These are phyloP conservation scores for Bucorvus abyssinicus DNA, from an alignment of 2,797 vertebrate genomes.

Conservation along the genomic window DNA sequence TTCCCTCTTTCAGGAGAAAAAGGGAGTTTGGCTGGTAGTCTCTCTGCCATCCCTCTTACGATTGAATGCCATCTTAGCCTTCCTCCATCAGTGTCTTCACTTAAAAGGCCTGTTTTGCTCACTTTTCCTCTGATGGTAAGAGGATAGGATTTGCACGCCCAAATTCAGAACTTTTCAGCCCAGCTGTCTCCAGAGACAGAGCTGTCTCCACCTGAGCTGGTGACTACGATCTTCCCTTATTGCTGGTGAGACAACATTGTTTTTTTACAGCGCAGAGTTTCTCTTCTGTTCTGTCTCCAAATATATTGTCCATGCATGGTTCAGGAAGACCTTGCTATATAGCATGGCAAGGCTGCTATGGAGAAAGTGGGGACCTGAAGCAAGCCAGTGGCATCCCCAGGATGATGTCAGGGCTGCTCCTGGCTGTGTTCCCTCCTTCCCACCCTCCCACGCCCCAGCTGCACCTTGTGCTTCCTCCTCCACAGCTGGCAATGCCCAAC, in stretches of 20 bases:
- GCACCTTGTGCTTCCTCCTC: not conserved
- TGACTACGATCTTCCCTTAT: not conserved
- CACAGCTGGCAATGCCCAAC: rapidly evolving
- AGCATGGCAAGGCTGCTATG: not conserved
- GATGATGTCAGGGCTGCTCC: not conserved
- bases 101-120: not conserved
- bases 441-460: not conserved
- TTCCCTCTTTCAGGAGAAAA: not conserved
- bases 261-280: not conserved
- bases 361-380: not conserved
- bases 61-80: not conserved
- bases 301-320: rapidly evolving
- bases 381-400: not conserved
- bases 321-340: not conserved
- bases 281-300: not conserved
- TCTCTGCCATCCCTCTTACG: not conserved
- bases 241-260: not conserved
- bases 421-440: not conserved
- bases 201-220: not conserved
- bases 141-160: not conserved
- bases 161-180: not conserved
- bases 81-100: not conserved
- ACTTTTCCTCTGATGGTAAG: not conserved
- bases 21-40: not conserved
- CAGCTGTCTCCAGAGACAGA: not conserved